Conservation (phyloP, 1,140 invertebrate species). For the Tenebrio molitor region DNA sequence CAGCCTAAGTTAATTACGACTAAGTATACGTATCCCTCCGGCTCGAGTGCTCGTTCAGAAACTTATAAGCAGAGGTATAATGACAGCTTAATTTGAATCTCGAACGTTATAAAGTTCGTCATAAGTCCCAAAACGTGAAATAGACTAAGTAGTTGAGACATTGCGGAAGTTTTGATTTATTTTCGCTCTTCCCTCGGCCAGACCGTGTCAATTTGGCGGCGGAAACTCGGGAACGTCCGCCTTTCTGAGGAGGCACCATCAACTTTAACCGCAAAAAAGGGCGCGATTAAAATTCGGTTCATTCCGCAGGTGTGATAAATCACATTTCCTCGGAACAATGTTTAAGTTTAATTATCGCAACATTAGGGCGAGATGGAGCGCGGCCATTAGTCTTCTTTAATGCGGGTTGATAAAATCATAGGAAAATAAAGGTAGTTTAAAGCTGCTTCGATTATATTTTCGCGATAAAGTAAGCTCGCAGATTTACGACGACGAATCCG, state of each 20-base stretch:
- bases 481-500: neutral
- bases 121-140: conserved; percentile 35
- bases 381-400: conserved; percentile 1
- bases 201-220: conserved; percentile 2
- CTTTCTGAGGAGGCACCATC: too few relatives aligned
- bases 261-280: neutral
- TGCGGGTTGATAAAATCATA: neutral
- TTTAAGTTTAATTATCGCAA: conserved; percentile 24
- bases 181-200: conserved; percentile 16
- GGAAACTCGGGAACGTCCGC: neutral
- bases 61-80: conserved; percentile 21
- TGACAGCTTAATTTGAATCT: conserved; percentile 39
- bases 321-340: neutral
- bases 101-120: conserved; percentile 9
- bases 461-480: too few relatives aligned
- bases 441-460: too few relatives aligned
- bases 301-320: neutral
- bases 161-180: conserved; percentile 23
- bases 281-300: conserved; percentile 9
- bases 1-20: conserved; percentile 25
- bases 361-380: neutral
- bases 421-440: neutral
- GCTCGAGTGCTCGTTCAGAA: conserved; percentile 15
- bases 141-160: conserved; percentile 33
- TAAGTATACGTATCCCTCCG: conserved; percentile 7